Evolutionary conservation across 2,888 invertebrate species (phyloP).

Genomic region (Beris morrisii): DNA sequence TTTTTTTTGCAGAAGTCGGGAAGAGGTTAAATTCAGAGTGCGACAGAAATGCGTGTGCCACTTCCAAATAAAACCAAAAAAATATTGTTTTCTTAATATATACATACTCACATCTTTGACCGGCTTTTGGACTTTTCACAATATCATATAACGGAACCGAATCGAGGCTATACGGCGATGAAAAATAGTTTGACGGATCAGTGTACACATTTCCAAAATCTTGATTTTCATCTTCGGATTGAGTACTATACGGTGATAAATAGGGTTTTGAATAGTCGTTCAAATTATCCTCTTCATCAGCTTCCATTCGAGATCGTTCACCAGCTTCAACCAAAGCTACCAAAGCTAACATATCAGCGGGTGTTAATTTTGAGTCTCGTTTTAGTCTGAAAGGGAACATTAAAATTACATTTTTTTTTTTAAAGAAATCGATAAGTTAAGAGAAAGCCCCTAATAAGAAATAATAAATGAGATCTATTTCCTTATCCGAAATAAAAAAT

Average conservation of each 20-base stretch:
- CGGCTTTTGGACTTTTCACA: conserved; percentile 49
- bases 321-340: conserved; percentile 55
- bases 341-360: conserved; percentile 55
- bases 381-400: conserved; percentile 45
- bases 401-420: background rate
- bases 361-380: conserved; percentile 54
- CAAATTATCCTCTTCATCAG: conserved; percentile 40
- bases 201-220: conserved; percentile 47
- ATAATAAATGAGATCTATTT: too few species aligned
- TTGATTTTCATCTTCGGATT: conserved; percentile 41
- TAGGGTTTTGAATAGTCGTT: conserved; percentile 31
- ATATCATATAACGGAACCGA: conserved; percentile 51
- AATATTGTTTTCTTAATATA: too few species aligned
- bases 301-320: conserved; percentile 50
- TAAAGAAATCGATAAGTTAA: background rate
- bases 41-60: too few species aligned
- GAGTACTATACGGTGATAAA: conserved; percentile 22
- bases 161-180: conserved; percentile 51
- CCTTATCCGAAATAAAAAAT: too few species aligned
- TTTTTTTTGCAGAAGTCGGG: too few species aligned
- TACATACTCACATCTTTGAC: conserved; percentile 51
- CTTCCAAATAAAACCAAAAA: too few species aligned
- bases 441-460: too few species aligned
- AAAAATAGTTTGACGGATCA: conserved; percentile 51
- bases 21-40: too few species aligned